Evolutionary conservation across 2,888 invertebrate genomes (phyloP).

Genomic region (Peribatodes rhomboidaria): DNA sequence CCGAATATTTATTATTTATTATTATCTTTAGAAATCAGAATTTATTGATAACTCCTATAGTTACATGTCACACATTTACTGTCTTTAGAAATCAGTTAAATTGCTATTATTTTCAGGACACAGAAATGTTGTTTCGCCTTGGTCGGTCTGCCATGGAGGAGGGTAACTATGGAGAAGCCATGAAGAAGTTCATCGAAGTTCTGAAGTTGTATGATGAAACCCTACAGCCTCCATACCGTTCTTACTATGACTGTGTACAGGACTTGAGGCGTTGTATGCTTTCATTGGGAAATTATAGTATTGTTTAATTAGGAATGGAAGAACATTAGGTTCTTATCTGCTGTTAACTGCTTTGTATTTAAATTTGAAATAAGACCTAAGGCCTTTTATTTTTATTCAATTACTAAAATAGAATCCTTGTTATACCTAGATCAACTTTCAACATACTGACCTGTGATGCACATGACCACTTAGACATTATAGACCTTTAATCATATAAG

Average conservation of each 20-base stretch:
- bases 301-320: conserved; percentile 47
- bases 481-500: too few relatives aligned
- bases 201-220: conserved; percentile 89
- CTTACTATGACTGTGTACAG: conserved; percentile 92
- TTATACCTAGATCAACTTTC: too few relatives aligned
- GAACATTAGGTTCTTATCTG: too few relatives aligned
- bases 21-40: too few relatives aligned
- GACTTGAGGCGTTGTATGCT: conserved; percentile 89
- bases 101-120: conserved; percentile 83
- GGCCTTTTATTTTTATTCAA: too few relatives aligned
- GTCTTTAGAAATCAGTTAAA: neutral
- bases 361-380: neutral
- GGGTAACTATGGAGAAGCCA: conserved; percentile 88
- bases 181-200: conserved; percentile 88
- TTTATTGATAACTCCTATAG: too few relatives aligned
- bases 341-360: neutral
- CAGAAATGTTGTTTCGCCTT: conserved; percentile 89
- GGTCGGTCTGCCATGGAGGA: conserved; percentile 88
- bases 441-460: too few relatives aligned
- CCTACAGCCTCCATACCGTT: conserved; percentile 90
- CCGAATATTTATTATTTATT: too few relatives aligned
- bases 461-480: too few relatives aligned
- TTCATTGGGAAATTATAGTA: conserved; percentile 87
- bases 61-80: too few relatives aligned
- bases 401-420: too few relatives aligned